Evolutionary conservation across 2,797 vertebrate genomes (phyloP), one percentile per base, ranked within the genome.

Genomic region (Ceryle rudis): DNA sequence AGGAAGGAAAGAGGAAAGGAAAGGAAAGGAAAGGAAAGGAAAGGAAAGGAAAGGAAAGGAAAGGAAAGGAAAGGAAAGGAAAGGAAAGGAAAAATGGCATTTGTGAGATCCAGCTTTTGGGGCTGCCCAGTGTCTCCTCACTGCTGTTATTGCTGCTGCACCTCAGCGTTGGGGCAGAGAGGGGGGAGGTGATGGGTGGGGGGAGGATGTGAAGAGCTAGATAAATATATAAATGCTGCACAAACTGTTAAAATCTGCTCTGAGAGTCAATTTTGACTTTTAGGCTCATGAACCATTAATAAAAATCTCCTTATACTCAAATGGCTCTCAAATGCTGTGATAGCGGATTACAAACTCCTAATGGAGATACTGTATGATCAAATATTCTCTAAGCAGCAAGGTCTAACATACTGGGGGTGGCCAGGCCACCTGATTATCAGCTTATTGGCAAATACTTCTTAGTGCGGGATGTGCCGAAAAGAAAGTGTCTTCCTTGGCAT

Each of bases 261-360:
- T 70, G 64, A 93, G 96, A 97, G 95, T 96, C 90, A 96, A 95
- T 95, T 97, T 97, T 96, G 97, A 97, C 94, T 97, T 97, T 96
- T 96, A 98, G 97, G 94, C 97, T 98, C 97, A 95, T 90, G 90
- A 95, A 86, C 96, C 98, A 98, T 98, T 98, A 98, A 98, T 98
- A 98, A 98, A 98, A 98, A 98, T 98, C 98, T 98, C 97, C 97
- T 98, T 98, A 98, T 79, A 98, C 97, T 97, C 96, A 98, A 98
- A 98, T 98, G 93, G 96, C 86, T 97, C 96, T 97, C 89, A 98
- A 97, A 98, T 96, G 96, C 98, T 86, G 95, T 94, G 97, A 97
- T 96, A 97, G 97, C 51, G 95, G 98, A 99, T 99, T 98, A 99
- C 86, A 62, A 73, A 83, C 96, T 95, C 96, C 97, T 98, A 98